Conservation (phyloP, 2,113 vertebrate species). For the Calidris pugnax region DNA sequence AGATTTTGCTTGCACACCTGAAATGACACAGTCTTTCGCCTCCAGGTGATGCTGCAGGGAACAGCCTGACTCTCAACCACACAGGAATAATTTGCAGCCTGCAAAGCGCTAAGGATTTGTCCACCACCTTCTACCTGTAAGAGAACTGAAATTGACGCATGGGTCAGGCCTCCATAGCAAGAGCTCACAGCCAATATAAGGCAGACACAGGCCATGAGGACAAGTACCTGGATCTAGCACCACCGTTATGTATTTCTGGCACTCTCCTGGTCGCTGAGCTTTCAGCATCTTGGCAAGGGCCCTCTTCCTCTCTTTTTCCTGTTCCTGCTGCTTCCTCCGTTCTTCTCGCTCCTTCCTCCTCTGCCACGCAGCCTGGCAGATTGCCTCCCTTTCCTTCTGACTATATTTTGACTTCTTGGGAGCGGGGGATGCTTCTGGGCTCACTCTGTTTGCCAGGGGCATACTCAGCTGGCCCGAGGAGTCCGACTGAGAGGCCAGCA, state of each 20-base stretch:
- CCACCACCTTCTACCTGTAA: conserved; percentile 86
- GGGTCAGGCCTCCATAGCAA: not conserved
- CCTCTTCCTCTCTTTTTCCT: conserved; percentile 71
- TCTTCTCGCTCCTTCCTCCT: conserved; percentile 47
- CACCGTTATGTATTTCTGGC: conserved; percentile 82
- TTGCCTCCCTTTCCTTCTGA: conserved; percentile 46
- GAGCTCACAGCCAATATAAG: not conserved
- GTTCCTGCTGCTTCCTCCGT: conserved; percentile 51
- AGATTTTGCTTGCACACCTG: conserved; percentile 68
- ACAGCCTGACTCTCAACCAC: conserved; percentile 81
- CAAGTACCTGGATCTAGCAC: conserved; percentile 85
- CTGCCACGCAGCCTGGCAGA: conserved; percentile 35
- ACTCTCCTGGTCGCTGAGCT: conserved; percentile 84
- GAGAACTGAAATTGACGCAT: conserved; percentile 72
- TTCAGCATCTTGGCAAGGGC: conserved; percentile 67
- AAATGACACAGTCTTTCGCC: conserved; percentile 65
- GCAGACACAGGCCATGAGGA: not conserved
- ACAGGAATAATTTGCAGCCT: conserved; percentile 82
- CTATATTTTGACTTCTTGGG: conserved; percentile 58
- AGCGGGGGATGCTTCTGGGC: not conserved
- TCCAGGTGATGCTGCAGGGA: conserved; percentile 86
- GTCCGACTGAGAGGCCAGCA: not conserved
- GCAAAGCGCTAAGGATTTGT: conserved; percentile 81
- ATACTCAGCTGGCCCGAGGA: not conserved
- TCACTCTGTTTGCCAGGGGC: not conserved